Evolutionary conservation across 2,888 invertebrate genomes (phyloP).

Genomic region (Ellobium chinense): DNA sequence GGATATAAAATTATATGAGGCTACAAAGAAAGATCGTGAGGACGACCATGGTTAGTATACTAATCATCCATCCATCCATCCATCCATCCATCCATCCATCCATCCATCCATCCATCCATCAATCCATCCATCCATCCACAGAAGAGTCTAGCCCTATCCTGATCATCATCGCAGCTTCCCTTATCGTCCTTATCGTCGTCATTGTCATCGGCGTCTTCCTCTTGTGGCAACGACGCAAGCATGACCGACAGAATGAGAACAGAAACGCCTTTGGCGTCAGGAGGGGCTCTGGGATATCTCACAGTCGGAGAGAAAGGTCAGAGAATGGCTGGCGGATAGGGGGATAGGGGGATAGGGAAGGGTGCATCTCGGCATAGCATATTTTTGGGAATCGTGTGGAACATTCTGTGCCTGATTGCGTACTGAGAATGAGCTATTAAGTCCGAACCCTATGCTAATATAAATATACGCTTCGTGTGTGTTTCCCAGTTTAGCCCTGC

Average conservation of each 20-base stretch:
- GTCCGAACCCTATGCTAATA: too few species aligned
- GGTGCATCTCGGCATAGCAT: too few species aligned
- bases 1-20: too few species aligned
- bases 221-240: background rate
- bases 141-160: background rate
- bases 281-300: background rate
- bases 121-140: background rate
- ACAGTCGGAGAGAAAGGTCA: constrained; percentile 10
- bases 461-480: too few species aligned
- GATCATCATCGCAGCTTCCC: background rate
- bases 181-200: background rate
- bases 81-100: constrained; percentile 7
- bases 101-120: background rate
- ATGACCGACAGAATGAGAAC: background rate
- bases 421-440: too few species aligned
- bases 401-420: too few species aligned
- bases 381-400: too few species aligned
- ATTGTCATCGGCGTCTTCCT: background rate
- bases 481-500: too few species aligned
- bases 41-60: too few species aligned
- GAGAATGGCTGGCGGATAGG: constrained; percentile 5
- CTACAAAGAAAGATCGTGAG: too few species aligned
- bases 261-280: constrained; percentile 12
- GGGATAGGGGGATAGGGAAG: too few species aligned
- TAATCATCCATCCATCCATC: background rate